These are phyloP conservation scores for Laodelphax striatellus DNA, from an alignment of 1,140 invertebrate species.

Conservation along the genomic window DNA sequence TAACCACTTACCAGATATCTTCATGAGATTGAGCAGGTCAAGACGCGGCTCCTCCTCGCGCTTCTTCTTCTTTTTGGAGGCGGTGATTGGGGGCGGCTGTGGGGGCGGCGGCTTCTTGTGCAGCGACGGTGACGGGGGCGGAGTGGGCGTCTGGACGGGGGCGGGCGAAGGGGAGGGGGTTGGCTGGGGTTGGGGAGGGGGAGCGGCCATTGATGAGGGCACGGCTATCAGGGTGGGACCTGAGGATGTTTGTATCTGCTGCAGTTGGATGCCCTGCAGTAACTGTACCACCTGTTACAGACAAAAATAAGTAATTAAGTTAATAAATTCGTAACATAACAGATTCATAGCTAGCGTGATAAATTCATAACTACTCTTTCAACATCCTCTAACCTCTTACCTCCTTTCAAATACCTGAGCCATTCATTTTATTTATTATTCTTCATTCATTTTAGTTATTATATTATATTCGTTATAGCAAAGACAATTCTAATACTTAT, in stretches of 20 bases:
- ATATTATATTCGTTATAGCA: too few relatives aligned
- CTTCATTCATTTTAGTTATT: too few relatives aligned
- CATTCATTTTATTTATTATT: too few relatives aligned
- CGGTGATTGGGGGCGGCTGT: constrained; percentile 17
- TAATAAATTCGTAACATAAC: too few relatives aligned
- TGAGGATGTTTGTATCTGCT: constrained; percentile 37
- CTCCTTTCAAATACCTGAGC: too few relatives aligned
- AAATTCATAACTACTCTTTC: too few relatives aligned
- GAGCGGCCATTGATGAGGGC: constrained; percentile 12
- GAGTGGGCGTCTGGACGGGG: constrained; percentile 32
- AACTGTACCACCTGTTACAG: constrained; percentile 25
- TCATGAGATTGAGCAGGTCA: constrained; percentile 42
- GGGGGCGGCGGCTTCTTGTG: constrained; percentile 1
- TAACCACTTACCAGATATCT: constrained; percentile 35
- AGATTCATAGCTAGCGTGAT: too few relatives aligned
- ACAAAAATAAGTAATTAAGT: constrained; percentile 1
- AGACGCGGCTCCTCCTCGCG: constrained; percentile 39
- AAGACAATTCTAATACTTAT: too few relatives aligned
- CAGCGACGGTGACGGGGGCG: constrained; percentile 12
- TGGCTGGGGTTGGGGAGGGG: constrained; percentile 10
- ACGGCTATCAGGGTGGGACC: constrained; percentile 37
- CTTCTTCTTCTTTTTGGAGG: constrained; percentile 36
- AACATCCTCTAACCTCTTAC: too few relatives aligned
- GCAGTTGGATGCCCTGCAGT: constrained; percentile 33
- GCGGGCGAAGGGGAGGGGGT: constrained; percentile 22